Conservation (phyloP, 1,140 invertebrate species). For the Arctopsyche grandis region DNA sequence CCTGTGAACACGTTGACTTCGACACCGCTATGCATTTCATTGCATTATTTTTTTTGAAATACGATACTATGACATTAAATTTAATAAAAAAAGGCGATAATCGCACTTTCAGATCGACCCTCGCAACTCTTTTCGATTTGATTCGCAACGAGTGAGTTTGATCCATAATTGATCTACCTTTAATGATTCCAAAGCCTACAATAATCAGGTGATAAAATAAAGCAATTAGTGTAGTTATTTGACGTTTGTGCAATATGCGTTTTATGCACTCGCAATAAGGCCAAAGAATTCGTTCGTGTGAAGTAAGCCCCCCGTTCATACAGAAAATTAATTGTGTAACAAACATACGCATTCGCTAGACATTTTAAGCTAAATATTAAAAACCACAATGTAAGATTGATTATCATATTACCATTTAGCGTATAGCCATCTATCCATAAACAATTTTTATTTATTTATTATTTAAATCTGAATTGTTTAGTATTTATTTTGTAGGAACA, state of each 20-base stretch:
- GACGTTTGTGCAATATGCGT: conserved; percentile 13
- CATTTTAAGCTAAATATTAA: no score
- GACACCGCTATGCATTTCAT: no score
- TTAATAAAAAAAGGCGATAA: background rate
- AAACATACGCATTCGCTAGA: no score
- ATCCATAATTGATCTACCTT: background rate
- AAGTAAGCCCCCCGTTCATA: conserved; percentile 8
- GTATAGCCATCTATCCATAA: no score
- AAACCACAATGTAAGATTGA: no score
- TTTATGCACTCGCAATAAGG: background rate
- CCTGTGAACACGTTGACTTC: background rate
- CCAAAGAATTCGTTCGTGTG: background rate
- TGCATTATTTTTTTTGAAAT: no score
- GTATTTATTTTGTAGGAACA: no score
- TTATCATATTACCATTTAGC: no score
- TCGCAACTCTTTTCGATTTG: background rate
- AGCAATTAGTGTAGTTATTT: background rate
- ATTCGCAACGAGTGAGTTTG: background rate
- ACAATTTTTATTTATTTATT: no score
- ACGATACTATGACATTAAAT: no score
- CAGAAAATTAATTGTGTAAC: conserved; percentile 2
- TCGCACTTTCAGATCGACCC: background rate
- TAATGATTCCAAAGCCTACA: no score
- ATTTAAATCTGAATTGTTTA: no score
- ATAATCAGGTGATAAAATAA: conserved; percentile 20